A percentile compares a stretch with the other conserved stretches of the same genome.
Evolutionary conservation across 2,113 vertebrate genomes (phyloP).

Genomic region (Pelodiscus sinensis): DNA sequence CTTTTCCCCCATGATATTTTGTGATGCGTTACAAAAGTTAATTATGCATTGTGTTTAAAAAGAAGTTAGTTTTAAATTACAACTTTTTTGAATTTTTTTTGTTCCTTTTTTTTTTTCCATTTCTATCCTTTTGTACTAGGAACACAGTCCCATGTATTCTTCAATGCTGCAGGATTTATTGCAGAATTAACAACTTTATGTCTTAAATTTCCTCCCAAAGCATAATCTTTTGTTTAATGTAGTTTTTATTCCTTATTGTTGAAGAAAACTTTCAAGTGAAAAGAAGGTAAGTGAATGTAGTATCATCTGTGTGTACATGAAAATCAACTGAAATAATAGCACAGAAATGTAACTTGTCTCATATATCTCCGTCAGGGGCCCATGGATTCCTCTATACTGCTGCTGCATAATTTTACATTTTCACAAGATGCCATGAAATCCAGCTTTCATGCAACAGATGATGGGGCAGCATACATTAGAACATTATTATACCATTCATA

Average conservation of each 20-base stretch:
- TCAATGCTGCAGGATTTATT: not conserved
- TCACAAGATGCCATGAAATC: not conserved
- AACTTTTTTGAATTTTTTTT: not conserved
- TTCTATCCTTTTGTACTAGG: not conserved
- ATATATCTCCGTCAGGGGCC: fast-evolving
- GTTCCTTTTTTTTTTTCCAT: not conserved
- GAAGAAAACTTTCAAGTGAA: too few species aligned
- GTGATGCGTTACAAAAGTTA: too few species aligned
- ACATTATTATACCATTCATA: not conserved
- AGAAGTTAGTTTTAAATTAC: not conserved
- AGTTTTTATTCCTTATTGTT: too few species aligned
- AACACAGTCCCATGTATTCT: not conserved
- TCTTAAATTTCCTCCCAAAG: not conserved
- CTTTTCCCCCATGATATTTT: too few species aligned
- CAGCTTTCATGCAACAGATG: not conserved
- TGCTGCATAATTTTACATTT: not conserved
- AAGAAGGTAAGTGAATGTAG: not conserved
- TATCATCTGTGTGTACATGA: not conserved
- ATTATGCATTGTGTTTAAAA: too few species aligned
- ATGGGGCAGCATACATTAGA: not conserved
- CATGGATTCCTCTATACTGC: not conserved
- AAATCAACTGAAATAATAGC: not conserved
- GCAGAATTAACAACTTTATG: not conserved
- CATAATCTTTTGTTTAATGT: too few species aligned
- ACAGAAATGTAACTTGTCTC: not conserved